These are phyloP conservation scores for Poecilia gillii DNA, from an alignment of 2,797 vertebrate genomes.

Conservation along the genomic window DNA sequence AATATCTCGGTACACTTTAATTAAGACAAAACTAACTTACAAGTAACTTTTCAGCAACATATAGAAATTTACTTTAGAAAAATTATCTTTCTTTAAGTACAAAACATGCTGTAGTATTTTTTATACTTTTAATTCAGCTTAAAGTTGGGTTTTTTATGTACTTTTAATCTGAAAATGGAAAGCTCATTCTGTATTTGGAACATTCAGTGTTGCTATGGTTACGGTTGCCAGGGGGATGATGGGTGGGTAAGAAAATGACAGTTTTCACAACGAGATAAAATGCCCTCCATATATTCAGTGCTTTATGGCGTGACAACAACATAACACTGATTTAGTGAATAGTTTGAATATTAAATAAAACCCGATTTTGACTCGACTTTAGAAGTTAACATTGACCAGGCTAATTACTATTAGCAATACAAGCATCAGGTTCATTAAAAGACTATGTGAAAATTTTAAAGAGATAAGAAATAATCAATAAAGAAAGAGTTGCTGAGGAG, in stretches of 20 bases:
- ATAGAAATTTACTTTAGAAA: too few species aligned
- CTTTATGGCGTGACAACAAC: too few species aligned
- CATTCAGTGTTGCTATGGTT: too few species aligned
- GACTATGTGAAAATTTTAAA: background rate
- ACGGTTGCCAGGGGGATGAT: too few species aligned
- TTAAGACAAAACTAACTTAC: too few species aligned
- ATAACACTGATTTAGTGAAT: background rate
- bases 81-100: too few species aligned
- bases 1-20: too few species aligned
- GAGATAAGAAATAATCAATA: background rate
- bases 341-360: background rate
- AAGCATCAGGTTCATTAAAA: background rate
- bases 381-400: background rate
- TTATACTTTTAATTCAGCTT: background rate
- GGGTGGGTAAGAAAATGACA: too few species aligned
- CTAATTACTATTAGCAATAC: background rate
- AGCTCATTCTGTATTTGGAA: background rate
- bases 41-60: too few species aligned
- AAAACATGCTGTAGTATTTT: too few species aligned
- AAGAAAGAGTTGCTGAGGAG: background rate
- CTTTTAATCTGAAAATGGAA: background rate
- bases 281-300: too few species aligned
- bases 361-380: background rate
- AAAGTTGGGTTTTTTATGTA: background rate
- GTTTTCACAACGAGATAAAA: too few species aligned